These are phyloP conservation scores for Oplegnathus fasciatus DNA, from an alignment of 2,113 vertebrate species.

Conservation along the genomic window DNA sequence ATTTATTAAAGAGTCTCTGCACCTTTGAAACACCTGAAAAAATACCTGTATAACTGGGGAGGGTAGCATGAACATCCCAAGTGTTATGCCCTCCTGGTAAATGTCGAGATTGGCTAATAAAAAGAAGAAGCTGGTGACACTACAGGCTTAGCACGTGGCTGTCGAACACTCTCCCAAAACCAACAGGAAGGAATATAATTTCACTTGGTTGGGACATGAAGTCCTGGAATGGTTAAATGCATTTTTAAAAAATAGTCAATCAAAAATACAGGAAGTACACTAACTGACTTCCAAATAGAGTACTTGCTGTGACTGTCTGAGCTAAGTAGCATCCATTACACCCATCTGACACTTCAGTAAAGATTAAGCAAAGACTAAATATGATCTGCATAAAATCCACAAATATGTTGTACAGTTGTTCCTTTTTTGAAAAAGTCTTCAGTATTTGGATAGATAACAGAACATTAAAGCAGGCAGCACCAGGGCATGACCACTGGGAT, in stretches of 20 bases:
- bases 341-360: not conserved
- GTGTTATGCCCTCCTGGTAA: not conserved
- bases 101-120: not conserved
- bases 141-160: not conserved
- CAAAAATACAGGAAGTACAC: not conserved
- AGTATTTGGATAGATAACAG: not conserved
- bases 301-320: not conserved
- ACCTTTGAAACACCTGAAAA: slow-evolving; percentile 16
- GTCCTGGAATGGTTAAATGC: not conserved
- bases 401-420: not conserved
- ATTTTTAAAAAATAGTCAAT: not conserved
- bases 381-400: not conserved
- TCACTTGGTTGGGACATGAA: not conserved
- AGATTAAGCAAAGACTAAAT: not conserved
- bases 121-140: slow-evolving; percentile 8
- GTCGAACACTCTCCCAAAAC: not conserved
- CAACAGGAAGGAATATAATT: not conserved
- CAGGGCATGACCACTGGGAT: not conserved
- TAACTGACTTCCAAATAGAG: too few species aligned
- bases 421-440: not conserved
- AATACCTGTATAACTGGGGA: not conserved
- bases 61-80: not conserved
- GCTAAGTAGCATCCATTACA: not conserved
- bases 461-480: slow-evolving; percentile 2
- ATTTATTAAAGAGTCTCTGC: not conserved